phyloP scores from a whole-genome alignment of 37 sponge, comb jelly and placozoan genomes.

The Lycopodina hypogea region DNA sequence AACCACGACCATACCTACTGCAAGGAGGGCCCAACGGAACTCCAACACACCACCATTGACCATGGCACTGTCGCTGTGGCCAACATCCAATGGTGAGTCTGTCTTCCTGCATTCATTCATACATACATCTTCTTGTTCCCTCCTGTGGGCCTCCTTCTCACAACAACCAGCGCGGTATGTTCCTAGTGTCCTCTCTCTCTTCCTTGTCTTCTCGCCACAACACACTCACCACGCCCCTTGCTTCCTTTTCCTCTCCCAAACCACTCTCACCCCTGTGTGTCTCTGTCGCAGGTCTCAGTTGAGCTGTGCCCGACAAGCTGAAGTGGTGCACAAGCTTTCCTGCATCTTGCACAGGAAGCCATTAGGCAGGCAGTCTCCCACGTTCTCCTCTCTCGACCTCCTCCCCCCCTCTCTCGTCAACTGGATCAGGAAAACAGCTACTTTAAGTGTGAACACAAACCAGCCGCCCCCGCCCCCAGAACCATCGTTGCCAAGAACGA shows the following conservation, averaged over 20 bases:
- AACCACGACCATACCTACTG: slow-evolving; percentile 55
- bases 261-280: neutral
- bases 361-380: slow-evolving; percentile 17
- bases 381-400: slow-evolving; percentile 43
- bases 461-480: neutral
- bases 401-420: slow-evolving; percentile 37
- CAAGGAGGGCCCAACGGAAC: neutral
- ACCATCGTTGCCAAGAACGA: no score
- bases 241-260: neutral
- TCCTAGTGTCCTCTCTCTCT: no score
- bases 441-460: slow-evolving; percentile 9
- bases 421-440: slow-evolving; percentile 30
- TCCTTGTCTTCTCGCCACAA: no score
- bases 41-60: slow-evolving; percentile 25
- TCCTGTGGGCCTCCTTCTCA: no score
- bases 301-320: slow-evolving; percentile 14
- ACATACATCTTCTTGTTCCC: no score
- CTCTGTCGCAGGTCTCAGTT: slow-evolving; percentile 22
- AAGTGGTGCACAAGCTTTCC: slow-evolving; percentile 26
- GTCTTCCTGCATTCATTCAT: neutral
- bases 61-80: slow-evolving; percentile 39
- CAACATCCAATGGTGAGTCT: slow-evolving; percentile 39
- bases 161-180: no score
- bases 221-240: neutral
- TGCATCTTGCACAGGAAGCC: slow-evolving; percentile 44